Conservation (phyloP, 2,797 vertebrate species). For the Catamblyrhynchus diadema region DNA sequence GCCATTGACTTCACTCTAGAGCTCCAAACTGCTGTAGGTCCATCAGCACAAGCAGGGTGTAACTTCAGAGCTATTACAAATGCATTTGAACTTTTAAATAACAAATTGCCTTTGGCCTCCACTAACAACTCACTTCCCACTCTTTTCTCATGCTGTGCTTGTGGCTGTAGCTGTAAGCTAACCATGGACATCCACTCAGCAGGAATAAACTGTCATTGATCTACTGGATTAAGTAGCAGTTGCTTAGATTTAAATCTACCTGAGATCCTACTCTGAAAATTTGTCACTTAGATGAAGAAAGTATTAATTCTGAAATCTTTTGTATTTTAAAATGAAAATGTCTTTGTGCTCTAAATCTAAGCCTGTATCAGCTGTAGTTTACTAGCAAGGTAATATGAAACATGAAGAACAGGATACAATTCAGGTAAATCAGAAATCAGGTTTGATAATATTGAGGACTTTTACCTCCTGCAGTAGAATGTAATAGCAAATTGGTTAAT, state of each 20-base stretch:
- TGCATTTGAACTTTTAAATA: neutral
- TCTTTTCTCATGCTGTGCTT: neutral
- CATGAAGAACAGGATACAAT: neutral
- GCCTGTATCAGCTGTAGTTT: neutral
- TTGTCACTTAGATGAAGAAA: neutral
- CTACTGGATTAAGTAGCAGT: neutral
- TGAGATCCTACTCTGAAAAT: neutral
- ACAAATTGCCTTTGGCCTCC: neutral
- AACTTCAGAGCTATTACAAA: neutral
- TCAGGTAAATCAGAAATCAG: neutral
- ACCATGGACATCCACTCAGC: neutral
- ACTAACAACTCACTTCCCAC: neutral
- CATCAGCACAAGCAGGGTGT: neutral
- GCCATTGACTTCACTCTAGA: neutral
- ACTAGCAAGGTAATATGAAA: neutral
- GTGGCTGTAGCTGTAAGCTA: neutral
- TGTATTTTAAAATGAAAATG: neutral
- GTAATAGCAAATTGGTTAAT: conserved; percentile 21
- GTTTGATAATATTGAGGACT: neutral
- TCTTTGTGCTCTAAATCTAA: neutral
- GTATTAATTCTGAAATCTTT: neutral
- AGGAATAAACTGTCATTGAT: neutral
- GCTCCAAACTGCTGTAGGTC: neutral
- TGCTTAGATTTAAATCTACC: neutral
- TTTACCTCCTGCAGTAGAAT: neutral